Evolutionary conservation across 2,797 vertebrate species (phyloP).

Genomic region (Sandelia bainsii): DNA sequence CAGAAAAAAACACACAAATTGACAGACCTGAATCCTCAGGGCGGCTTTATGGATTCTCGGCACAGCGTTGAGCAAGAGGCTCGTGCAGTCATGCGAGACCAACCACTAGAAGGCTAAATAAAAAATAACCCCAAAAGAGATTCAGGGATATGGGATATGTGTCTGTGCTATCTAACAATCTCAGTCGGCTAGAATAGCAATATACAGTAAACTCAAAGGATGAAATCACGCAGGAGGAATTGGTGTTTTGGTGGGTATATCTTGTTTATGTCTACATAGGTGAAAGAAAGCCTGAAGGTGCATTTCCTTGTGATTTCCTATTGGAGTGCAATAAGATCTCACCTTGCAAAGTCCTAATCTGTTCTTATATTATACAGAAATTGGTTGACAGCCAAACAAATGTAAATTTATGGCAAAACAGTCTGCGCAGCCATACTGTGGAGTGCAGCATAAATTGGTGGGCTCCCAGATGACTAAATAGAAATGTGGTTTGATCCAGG

Average conservation of each 20-base stretch:
- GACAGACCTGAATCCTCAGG: constrained; percentile 65
- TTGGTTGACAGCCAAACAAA: constrained; percentile 55
- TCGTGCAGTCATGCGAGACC: constrained; percentile 69
- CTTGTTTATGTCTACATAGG: constrained; percentile 39
- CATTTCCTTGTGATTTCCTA: constrained; percentile 42
- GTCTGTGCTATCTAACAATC: constrained; percentile 67
- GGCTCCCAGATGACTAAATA: constrained; percentile 59
- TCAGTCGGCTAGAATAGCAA: constrained; percentile 60
- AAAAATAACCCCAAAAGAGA: constrained; percentile 70
- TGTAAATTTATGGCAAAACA: constrained; percentile 50
- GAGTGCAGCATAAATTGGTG: constrained; percentile 43
- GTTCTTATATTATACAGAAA: constrained; percentile 38
- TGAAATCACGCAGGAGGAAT: constrained; percentile 29
- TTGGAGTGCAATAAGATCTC: constrained; percentile 33
- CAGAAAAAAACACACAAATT: constrained; percentile 56
- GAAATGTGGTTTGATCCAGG: constrained; percentile 69
- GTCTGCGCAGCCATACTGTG: constrained; percentile 1
- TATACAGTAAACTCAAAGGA: constrained; percentile 60
- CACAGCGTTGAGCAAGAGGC: constrained; percentile 64
- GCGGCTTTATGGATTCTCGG: constrained; percentile 75
- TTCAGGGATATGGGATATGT: constrained; percentile 67
- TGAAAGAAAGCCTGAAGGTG: constrained; percentile 25
- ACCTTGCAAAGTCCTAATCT: constrained; percentile 41
- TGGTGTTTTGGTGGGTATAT: constrained; percentile 39
- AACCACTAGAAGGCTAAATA: constrained; percentile 76